phyloP scores from a whole-genome alignment of 2,888 invertebrate genomes.

The Chymomyza amoena region DNA sequence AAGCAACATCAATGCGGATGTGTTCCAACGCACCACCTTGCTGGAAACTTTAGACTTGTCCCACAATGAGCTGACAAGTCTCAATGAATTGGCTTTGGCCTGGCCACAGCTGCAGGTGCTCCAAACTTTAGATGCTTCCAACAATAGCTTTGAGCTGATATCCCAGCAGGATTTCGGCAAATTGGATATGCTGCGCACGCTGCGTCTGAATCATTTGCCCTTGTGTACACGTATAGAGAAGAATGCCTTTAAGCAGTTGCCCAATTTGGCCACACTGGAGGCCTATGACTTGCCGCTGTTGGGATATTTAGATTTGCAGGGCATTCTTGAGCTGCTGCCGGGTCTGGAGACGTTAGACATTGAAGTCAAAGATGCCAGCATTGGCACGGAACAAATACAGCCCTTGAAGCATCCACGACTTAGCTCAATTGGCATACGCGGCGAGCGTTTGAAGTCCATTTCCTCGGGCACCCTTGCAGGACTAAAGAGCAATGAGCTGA shows the following conservation, averaged over 20 bases:
- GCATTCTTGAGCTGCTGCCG: slow-evolving; percentile 87
- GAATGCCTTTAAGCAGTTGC: slow-evolving; percentile 86
- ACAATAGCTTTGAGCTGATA: slow-evolving; percentile 89
- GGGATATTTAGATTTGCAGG: slow-evolving; percentile 92
- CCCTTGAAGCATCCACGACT: slow-evolving; percentile 89
- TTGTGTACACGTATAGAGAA: slow-evolving; percentile 89
- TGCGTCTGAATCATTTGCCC: slow-evolving; percentile 84
- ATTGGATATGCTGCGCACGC: slow-evolving; percentile 82
- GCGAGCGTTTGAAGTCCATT: slow-evolving; percentile 86
- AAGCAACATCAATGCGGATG: slow-evolving; percentile 82
- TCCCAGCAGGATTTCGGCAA: slow-evolving; percentile 88
- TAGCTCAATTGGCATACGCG: slow-evolving; percentile 86
- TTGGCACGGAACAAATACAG: slow-evolving; percentile 90
- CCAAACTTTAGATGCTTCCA: slow-evolving; percentile 87
- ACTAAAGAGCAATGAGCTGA: slow-evolving; percentile 85
- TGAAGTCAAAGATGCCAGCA: slow-evolving; percentile 90
- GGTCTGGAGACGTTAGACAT: slow-evolving; percentile 88
- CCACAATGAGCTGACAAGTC: slow-evolving; percentile 83
- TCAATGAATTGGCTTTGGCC: slow-evolving; percentile 83
- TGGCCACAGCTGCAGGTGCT: slow-evolving; percentile 87
- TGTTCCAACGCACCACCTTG: slow-evolving; percentile 88
- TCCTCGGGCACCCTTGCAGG: slow-evolving; percentile 92
- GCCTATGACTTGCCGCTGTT: slow-evolving; percentile 88
- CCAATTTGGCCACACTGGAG: slow-evolving; percentile 85
- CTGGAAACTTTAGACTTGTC: slow-evolving; percentile 89